Percentiles rank a stretch among this genome's conserved stretches.
These are phyloP conservation scores for Agelaius tricolor DNA, from an alignment of 2,113 vertebrate species.

Conservation along the genomic window DNA sequence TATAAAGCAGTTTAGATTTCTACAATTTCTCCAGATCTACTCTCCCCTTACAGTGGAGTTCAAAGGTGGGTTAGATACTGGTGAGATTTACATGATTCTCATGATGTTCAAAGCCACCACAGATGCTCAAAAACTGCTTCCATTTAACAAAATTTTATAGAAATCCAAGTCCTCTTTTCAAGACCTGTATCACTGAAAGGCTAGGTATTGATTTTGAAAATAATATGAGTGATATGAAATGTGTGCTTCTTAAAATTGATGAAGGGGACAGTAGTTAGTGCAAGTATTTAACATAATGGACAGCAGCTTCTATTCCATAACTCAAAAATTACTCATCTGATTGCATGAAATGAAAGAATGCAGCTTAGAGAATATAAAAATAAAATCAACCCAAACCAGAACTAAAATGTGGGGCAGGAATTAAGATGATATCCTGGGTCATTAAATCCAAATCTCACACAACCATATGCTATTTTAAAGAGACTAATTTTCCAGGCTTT, in stretches of 20 bases:
- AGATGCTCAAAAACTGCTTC: neutral
- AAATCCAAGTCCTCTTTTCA: neutral
- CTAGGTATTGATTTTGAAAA: neutral
- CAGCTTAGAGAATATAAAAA: neutral
- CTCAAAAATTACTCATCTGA: neutral
- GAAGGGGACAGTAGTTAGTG: neutral
- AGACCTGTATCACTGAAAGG: neutral
- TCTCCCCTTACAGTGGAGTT: neutral
- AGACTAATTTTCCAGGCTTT: neutral
- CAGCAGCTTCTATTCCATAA: neutral
- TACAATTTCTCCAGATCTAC: neutral
- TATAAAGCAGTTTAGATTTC: neutral
- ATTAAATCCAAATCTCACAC: neutral
- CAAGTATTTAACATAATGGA: neutral
- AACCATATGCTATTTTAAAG: neutral
- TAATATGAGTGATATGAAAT: neutral
- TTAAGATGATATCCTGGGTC: neutral
- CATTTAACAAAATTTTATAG: neutral
- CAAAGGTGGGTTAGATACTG: neutral
- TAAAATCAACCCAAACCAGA: neutral
- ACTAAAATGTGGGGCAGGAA: neutral
- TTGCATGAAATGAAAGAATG: neutral
- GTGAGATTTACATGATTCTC: neutral
- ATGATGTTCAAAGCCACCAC: neutral
- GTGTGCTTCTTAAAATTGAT: neutral